A percentile compares a stretch with the other conserved stretches of the same genome.
These are phyloP conservation scores for Iselma pallidipennis DNA, from an alignment of 2,888 invertebrate species.

Conservation along the genomic window DNA sequence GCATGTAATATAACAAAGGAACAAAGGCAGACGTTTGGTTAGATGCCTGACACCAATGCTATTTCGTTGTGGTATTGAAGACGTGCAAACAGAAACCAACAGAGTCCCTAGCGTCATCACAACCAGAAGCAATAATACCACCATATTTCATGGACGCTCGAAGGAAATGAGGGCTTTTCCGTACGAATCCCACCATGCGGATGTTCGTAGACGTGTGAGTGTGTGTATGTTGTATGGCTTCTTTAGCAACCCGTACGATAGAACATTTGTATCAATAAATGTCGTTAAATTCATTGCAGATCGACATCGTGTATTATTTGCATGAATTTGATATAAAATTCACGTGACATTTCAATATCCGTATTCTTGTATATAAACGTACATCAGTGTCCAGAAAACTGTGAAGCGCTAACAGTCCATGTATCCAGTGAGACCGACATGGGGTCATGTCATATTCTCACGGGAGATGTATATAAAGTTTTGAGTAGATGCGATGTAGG, in stretches of 20 bases:
- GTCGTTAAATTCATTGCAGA: conserved; percentile 41
- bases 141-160: neutral
- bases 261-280: conserved; percentile 47
- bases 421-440: too few species aligned
- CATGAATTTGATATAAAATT: conserved; percentile 50
- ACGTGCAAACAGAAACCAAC: conserved; percentile 1
- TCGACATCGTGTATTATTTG: conserved; percentile 45
- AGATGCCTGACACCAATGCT: neutral
- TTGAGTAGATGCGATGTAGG: neutral
- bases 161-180: conserved; percentile 1
- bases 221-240: neutral
- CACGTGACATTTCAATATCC: conserved; percentile 53
- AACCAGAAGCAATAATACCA: conserved; percentile 1
- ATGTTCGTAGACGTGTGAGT: neutral
- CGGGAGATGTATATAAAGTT: neutral
- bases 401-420: too few species aligned
- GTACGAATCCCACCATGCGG: neutral
- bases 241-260: neutral
- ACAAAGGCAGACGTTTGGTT: conserved; percentile 13
- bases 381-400: neutral
- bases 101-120: neutral
- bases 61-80: conserved; percentile 2
- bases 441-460: too few species aligned
- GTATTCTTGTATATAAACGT: conserved; percentile 22
- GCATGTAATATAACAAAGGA: conserved; percentile 20